Base-by-base conservation (phyloP, 2,113 vertebrate genomes). In the Rhizomys pruinosus region DNA sequence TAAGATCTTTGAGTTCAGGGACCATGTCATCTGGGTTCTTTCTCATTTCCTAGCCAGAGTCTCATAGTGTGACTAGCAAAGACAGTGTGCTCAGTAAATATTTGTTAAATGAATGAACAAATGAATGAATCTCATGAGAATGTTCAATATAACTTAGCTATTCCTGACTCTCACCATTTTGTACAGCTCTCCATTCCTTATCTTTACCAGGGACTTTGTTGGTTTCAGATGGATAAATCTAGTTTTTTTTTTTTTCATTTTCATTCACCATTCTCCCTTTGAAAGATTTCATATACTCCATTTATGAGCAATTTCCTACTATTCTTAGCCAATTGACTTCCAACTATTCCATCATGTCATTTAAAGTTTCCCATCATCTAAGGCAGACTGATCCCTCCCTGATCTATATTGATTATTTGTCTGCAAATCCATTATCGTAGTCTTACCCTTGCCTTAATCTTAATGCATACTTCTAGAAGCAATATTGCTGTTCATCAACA, bases 301-400 rank as follows among this genome's bases (percentile, higher is more conserved):
- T 87, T 93, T 66, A 63, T 91, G 93, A 96, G 52, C 94, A 95
- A 73, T 92, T 93, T 87, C 93, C 81, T 94, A 42, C 64, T 68
- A 23, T 69, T 91, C 91, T 89, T 88, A 76, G 82, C 52, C 93
- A 84, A 1, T 74, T 96, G 96, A 95, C 95, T 91, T 96, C 93
- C 29, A 91, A 5, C 52, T 61, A 61, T 78, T 89, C 66, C 61
- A 89, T 89, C 84, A 37, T 15, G 34, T 47, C 37, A 12, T 42
- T 57, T 76, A 71, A 89, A 69, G 84, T 59, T 66, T 89, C 29
- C 95, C 81, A 63, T 95, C 76, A 29, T 57, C 90, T 57, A 78
- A 63, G 52, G 64, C 71, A 93, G 25, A 64, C 74, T 72, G 78
- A 74, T 57, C 69, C 25, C 3, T 39, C 61, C 90, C 42, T 52